Evolutionary conservation across 1,140 invertebrate genomes (phyloP).

Genomic region (Drosophila sucinea): DNA sequence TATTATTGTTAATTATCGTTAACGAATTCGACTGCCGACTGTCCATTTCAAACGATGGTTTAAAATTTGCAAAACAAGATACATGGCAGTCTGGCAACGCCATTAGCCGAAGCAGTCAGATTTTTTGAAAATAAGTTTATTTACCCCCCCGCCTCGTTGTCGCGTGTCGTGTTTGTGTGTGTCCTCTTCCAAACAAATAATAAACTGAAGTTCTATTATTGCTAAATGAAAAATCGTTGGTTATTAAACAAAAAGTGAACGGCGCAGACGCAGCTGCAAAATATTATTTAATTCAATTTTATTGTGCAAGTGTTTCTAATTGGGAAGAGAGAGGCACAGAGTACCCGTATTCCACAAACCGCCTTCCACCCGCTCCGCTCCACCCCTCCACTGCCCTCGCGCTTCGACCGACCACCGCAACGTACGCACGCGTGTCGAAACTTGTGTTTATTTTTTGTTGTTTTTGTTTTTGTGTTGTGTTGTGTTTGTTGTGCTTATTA

Average conservation of each 20-base stretch:
- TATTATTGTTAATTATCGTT: neutral
- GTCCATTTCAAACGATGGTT: neutral
- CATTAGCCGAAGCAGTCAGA: neutral
- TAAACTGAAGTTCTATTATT: conserved; percentile 17
- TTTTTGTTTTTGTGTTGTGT: conserved; percentile 16
- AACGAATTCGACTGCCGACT: neutral
- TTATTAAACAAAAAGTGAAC: conserved; percentile 16
- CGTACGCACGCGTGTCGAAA: conserved; percentile 58
- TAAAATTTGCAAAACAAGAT: conserved; percentile 5
- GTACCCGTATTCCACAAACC: neutral
- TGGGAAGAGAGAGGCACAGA: conserved; percentile 21
- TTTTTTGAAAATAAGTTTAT: conserved; percentile 1
- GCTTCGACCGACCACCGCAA: conserved; percentile 28
- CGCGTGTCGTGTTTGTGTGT: neutral
- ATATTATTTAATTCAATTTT: conserved; percentile 28
- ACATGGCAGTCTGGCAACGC: conserved; percentile 6
- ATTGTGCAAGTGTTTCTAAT: conserved; percentile 57
- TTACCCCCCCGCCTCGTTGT: neutral
- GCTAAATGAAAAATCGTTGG: conserved; percentile 41
- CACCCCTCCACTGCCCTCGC: conserved; percentile 3
- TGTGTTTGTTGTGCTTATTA: conserved; percentile 17
- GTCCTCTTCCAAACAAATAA: neutral
- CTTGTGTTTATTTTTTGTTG: conserved; percentile 23
- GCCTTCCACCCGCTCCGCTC: neutral
- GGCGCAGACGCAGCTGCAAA: conserved; percentile 65